Evolutionary conservation across 2,113 vertebrate genomes (phyloP).

Genomic region (Gymnogyps californianus): DNA sequence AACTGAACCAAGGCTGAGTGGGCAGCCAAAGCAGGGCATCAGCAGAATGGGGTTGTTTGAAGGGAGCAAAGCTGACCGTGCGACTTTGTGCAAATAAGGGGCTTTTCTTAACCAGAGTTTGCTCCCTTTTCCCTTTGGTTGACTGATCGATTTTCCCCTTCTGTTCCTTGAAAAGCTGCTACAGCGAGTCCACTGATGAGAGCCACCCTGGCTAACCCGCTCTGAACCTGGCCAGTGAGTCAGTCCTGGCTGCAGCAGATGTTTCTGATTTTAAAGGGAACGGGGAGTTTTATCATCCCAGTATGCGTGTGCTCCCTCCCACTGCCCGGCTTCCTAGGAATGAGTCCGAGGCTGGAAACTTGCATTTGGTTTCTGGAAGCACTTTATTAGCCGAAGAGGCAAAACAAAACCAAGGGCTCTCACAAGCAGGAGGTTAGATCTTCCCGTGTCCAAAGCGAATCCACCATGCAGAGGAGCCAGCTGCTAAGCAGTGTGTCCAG

Average conservation of each 20-base stretch:
- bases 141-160: neutral
- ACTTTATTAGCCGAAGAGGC: neutral
- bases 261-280: conserved; percentile 58
- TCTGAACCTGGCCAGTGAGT: conserved; percentile 34
- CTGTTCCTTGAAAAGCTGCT: neutral
- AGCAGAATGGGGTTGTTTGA: neutral
- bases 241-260: conserved; percentile 39
- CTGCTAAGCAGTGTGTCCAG: neutral
- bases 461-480: neutral
- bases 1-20: neutral
- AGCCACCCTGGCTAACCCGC: conserved; percentile 43
- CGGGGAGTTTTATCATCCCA: conserved; percentile 33
- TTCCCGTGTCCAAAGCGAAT: neutral
- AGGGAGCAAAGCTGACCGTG: neutral
- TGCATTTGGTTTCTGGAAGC: neutral
- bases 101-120: neutral
- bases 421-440: neutral
- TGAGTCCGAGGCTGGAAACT: neutral
- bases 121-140: neutral
- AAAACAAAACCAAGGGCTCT: neutral
- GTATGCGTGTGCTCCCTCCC: conserved; percentile 5
- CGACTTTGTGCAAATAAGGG: neutral
- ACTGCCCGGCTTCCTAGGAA: neutral
- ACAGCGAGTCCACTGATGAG: neutral
- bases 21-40: neutral